Conservation (phyloP, 2,888 invertebrate species). For the Thymelicus acteon region DNA sequence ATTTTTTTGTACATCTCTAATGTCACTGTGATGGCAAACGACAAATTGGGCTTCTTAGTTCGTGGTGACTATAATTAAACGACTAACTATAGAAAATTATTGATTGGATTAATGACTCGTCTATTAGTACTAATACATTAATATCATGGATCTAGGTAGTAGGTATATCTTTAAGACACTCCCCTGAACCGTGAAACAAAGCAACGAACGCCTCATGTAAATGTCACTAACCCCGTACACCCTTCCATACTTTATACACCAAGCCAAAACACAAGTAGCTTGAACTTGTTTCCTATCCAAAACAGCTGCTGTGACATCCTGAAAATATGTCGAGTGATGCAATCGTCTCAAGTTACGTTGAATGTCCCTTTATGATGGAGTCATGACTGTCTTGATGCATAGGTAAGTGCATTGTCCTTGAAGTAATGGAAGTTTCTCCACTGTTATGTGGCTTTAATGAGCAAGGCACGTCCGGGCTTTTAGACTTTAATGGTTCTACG, state of each 20-base stretch:
- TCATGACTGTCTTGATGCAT: slow-evolving; percentile 17
- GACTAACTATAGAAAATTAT: too few species aligned
- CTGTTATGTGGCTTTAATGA: slow-evolving; percentile 26
- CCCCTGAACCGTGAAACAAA: too few species aligned
- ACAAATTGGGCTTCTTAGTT: too few species aligned
- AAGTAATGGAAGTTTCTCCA: slow-evolving; percentile 25
- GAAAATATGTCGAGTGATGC: background rate
- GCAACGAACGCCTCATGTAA: background rate
- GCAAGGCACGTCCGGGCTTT: slow-evolving; percentile 24
- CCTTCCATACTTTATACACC: background rate
- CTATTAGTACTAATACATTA: too few species aligned
- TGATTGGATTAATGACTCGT: too few species aligned
- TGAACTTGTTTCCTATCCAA: background rate
- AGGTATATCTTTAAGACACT: too few species aligned
- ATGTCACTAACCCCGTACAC: background rate
- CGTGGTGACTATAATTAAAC: too few species aligned
- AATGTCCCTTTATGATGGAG: slow-evolving; percentile 5
- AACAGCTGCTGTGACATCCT: background rate
- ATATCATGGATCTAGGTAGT: too few species aligned
- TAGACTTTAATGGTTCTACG: slow-evolving; percentile 25
- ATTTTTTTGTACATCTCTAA: too few species aligned
- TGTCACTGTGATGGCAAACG: too few species aligned
- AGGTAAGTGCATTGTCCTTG: slow-evolving; percentile 31
- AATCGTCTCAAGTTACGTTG: slow-evolving; percentile 9
- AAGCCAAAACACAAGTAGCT: background rate